Conservation (phyloP, 2,113 vertebrate genomes). For the Dicaeum eximium region DNA sequence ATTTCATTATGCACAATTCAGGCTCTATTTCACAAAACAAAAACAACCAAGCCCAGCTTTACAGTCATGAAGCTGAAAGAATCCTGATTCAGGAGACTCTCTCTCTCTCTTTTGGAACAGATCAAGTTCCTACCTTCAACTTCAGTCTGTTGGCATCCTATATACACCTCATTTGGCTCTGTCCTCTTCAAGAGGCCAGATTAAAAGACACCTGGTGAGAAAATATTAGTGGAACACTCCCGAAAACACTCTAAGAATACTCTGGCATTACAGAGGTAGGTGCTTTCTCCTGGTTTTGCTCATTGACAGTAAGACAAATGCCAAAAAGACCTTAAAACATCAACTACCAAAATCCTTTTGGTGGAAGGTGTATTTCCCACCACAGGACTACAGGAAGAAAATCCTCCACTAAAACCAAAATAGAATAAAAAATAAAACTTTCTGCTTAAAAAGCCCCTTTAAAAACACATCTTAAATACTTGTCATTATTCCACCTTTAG, state of each 20-base stretch:
- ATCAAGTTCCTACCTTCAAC: constrained; percentile 36
- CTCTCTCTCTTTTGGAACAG: constrained; percentile 21
- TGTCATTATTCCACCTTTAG: constrained; percentile 52
- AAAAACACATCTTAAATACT: constrained; percentile 61
- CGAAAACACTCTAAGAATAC: neutral
- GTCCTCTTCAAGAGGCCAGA: constrained; percentile 31
- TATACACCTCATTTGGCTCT: neutral
- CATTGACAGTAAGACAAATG: constrained; percentile 53
- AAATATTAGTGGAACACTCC: constrained; percentile 11
- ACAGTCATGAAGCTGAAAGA: constrained; percentile 44
- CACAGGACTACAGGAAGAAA: constrained; percentile 29
- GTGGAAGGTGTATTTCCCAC: constrained; percentile 70
- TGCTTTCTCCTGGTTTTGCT: constrained; percentile 28
- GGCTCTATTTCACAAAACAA: constrained; percentile 52
- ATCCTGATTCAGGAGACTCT: constrained; percentile 61
- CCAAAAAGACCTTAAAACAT: constrained; percentile 56
- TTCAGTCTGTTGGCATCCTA: constrained; percentile 5
- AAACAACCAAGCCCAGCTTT: constrained; percentile 6
- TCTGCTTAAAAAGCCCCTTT: constrained; percentile 66
- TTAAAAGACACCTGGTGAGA: constrained; percentile 13
- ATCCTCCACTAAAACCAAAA: constrained; percentile 46
- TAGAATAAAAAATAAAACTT: constrained; percentile 53
- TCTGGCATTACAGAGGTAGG: constrained; percentile 44
- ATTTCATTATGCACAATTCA: constrained; percentile 66
- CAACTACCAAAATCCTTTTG: constrained; percentile 47